phyloP scores from a whole-genome alignment of 2,797 vertebrate species.

The Sciaenops ocellatus region DNA sequence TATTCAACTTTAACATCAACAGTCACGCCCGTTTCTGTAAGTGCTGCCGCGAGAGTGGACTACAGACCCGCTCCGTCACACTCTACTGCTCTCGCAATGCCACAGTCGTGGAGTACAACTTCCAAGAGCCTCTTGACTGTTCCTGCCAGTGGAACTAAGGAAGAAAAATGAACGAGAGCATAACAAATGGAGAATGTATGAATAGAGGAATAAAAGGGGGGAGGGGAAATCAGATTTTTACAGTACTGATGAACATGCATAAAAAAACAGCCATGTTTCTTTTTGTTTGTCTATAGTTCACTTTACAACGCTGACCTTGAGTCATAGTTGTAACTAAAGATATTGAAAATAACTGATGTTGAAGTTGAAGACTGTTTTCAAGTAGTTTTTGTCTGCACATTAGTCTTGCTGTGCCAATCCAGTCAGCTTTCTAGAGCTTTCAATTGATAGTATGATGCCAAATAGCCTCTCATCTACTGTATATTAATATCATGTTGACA shows the following conservation, averaged over 20 bases:
- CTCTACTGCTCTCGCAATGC: constrained; percentile 95
- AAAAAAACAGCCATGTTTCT: constrained; percentile 70
- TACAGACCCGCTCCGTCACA: constrained; percentile 90
- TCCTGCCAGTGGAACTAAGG: constrained; percentile 97
- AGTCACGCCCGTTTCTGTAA: constrained; percentile 98
- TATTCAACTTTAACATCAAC: constrained; percentile 98
- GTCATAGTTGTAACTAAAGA: constrained; percentile 44
- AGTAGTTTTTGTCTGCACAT: constrained; percentile 58
- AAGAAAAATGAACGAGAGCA: constrained; percentile 6
- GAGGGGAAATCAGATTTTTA: constrained; percentile 27
- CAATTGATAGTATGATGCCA: constrained; percentile 25
- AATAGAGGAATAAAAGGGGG: constrained; percentile 19
- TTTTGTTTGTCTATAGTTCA: constrained; percentile 38
- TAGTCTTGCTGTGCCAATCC: constrained; percentile 53
- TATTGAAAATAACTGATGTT: constrained; percentile 36
- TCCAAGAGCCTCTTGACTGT: constrained; percentile 96
- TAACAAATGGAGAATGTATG: constrained; percentile 28
- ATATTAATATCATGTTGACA: constrained; percentile 56
- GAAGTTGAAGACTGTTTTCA: constrained; percentile 31
- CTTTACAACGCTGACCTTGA: constrained; percentile 40
- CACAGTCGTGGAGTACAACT: constrained; percentile 91
- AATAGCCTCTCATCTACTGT: constrained; percentile 44
- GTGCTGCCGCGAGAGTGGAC: constrained; percentile 94
- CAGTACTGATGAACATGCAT: constrained; percentile 51
- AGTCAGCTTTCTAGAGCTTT: constrained; percentile 58